Evolutionary conservation across 2,888 invertebrate species (phyloP), one percentile per base, ranked within the genome.

Genomic region (Bombyx huttoni): DNA sequence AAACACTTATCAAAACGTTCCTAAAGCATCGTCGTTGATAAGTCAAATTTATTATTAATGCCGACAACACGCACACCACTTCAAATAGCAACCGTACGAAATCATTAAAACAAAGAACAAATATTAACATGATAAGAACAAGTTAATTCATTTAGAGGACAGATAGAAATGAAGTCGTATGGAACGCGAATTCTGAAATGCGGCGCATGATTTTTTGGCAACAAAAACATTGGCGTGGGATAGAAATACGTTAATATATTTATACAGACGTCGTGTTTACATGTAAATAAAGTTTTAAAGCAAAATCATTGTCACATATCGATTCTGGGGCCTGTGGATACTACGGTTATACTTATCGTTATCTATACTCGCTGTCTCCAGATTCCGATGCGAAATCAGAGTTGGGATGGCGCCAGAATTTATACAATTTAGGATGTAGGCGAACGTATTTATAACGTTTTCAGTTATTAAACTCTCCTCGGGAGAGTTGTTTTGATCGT

Each of bases 151-250:
- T 12, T 40, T 40, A 40, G 40, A 2, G 40, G 7, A 40, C n/a
- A 14, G 24, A 46, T 2, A 14, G n/a, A 46, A 46, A 46, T 33
- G 33, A 33, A 10, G 7, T 13, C 49, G 49, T 13, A 49, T 40
- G n/a, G 3, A 12, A 40, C 9, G 50, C 46, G 46, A 8, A 50
- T 33, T 50, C 47, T 62, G 56, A 67, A 69, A 64, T 63, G 64
- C 75, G 72, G 63, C 86, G 84, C 77, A 80, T 65, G 76, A 81
- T 61, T 68, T 73, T 74, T 84, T 88, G 87, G 87, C 87, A 86
- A 61, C 60, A 51, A 53, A 52, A 52, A 51, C 57, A 55, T 62
- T 60, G 58, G 75, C 75, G 77, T 74, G 75, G 77, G 77, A 70
- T 67, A 70, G 56, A 60, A 57, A 63, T 59, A 58, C 59, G 59